Evolutionary conservation across 1,140 invertebrate species (phyloP).

Genomic region (Asbolus verrucosus): DNA sequence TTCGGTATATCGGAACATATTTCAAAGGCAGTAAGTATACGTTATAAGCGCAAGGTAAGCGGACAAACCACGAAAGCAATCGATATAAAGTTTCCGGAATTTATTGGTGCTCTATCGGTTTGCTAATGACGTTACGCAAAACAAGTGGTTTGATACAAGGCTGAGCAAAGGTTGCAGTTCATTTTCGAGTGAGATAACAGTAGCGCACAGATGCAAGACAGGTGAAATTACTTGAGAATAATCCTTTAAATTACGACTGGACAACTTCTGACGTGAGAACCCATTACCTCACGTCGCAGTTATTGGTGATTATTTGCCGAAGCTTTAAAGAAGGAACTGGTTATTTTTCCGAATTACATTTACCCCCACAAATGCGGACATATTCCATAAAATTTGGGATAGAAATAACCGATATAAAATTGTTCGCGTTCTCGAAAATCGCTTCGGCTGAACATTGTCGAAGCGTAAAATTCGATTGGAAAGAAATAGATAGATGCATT

Average conservation of each 20-base stretch:
- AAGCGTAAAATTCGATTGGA: slow-evolving; percentile 45
- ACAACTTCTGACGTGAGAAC: slow-evolving; percentile 30
- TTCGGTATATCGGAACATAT: slow-evolving; percentile 2
- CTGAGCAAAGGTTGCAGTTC: slow-evolving; percentile 32
- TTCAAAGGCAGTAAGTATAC: background rate
- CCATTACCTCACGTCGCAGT: slow-evolving; percentile 1
- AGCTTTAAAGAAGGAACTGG: background rate
- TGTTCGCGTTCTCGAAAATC: slow-evolving; percentile 24
- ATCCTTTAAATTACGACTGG: slow-evolving; percentile 23
- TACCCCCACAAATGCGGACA: slow-evolving; percentile 26
- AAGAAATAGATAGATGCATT: slow-evolving; percentile 45
- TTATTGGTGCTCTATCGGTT: slow-evolving; percentile 26
- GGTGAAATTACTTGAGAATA: slow-evolving; percentile 36
- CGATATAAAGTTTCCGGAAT: slow-evolving; percentile 22
- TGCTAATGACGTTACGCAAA: slow-evolving; percentile 36
- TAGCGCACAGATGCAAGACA: slow-evolving; percentile 31
- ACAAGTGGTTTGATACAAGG: slow-evolving; percentile 30
- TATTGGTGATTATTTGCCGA: slow-evolving; percentile 14
- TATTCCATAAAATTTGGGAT: slow-evolving; percentile 15
- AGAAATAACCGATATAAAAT: slow-evolving; percentile 45
- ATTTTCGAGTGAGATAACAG: slow-evolving; percentile 28
- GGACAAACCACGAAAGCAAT: slow-evolving; percentile 18
- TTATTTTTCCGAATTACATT: slow-evolving; percentile 42
- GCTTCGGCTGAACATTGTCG: slow-evolving; percentile 25
- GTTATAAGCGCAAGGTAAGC: slow-evolving; percentile 11